Base-by-base conservation (phyloP, 2,888 invertebrate genomes). In the Pseudococcus longispinus region DNA sequence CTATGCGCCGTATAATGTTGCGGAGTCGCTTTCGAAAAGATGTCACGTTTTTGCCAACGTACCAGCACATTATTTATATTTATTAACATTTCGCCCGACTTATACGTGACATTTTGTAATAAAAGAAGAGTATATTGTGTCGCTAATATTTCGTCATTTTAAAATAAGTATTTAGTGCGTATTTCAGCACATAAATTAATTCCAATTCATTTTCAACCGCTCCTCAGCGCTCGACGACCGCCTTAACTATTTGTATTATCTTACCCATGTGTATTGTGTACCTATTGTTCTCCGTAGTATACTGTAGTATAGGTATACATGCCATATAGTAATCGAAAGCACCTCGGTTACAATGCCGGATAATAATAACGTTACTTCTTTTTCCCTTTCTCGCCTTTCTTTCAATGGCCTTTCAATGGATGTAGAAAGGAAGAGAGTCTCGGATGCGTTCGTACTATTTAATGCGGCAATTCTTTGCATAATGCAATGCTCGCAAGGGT, bases 121-220 rank as follows among this genome's bases (percentile, higher is more conserved):
- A 80, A 80, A 80, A 80, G 77, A 80, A 80, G 77, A 80, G 77
- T 80, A 80, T 80, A 80, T 80, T 80, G 77, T 42, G 77, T 80
- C 77, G 77, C 77, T 80, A 80, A 80, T 80, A 80, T 80, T 80
- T 80, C 77, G 77, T 80, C 77, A 80, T 80, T 80, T 80, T 80
- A 37, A 80, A 80, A 80, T 80, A 42, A 80, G 77, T 80, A 80
- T 80, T 80, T 80, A 80, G 77, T 42, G 77, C 77, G 77, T 80
- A 80, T 80, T 80, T 80, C 77, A 15, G 77, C 77, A 80, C 77
- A 80, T 80, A 80, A 80, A 80, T 80, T 80, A 80, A 80, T 80
- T 80, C 77, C 77, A 80, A 80, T 80, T 80, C 77, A 80, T 80
- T 80, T 80, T 80, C 37, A 20, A 80, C 42, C 42, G 8, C 13